phyloP scores from a whole-genome alignment of 2,888 invertebrate species.

The Sclerodermus sp. region DNA sequence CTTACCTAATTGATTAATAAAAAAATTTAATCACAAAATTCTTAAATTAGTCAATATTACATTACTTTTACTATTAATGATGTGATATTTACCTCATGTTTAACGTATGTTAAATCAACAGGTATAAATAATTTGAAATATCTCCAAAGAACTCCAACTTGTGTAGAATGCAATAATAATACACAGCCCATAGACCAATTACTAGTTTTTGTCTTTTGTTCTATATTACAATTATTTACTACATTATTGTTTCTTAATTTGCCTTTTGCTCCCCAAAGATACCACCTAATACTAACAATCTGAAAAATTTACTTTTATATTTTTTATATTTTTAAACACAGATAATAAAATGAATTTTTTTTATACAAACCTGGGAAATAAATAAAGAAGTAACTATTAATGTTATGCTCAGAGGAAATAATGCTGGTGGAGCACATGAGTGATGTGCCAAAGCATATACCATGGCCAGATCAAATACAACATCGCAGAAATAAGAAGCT shows the following conservation, averaged over 20 bases:
- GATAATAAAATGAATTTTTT: background rate
- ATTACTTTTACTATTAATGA: no score
- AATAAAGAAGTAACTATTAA: constrained; percentile 74
- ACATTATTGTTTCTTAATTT: constrained; percentile 36
- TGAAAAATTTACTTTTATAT: constrained; percentile 40
- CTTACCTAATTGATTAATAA: constrained; percentile 50
- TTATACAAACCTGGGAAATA: constrained; percentile 67
- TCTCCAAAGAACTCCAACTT: constrained; percentile 76
- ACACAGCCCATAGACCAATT: constrained; percentile 57
- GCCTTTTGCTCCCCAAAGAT: constrained; percentile 60
- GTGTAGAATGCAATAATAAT: constrained; percentile 67
- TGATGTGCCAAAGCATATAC: constrained; percentile 77
- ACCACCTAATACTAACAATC: constrained; percentile 77
- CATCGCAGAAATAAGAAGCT: constrained; percentile 88
- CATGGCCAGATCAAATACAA: constrained; percentile 85
- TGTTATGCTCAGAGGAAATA: constrained; percentile 61
- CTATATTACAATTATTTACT: constrained; percentile 27
- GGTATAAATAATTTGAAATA: constrained; percentile 85
- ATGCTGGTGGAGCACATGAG: constrained; percentile 35
- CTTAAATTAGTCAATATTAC: background rate
- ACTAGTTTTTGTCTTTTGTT: constrained; percentile 35
- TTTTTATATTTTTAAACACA: constrained; percentile 9
- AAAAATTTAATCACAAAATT: background rate
- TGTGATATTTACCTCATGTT: constrained; percentile 73
- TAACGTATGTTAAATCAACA: constrained; percentile 78